Percentiles rank a stretch among this genome's conserved stretches.
These are phyloP conservation scores for Paratrypauchen microcephalus DNA, from an alignment of 2,797 vertebrate species.

Conservation along the genomic window DNA sequence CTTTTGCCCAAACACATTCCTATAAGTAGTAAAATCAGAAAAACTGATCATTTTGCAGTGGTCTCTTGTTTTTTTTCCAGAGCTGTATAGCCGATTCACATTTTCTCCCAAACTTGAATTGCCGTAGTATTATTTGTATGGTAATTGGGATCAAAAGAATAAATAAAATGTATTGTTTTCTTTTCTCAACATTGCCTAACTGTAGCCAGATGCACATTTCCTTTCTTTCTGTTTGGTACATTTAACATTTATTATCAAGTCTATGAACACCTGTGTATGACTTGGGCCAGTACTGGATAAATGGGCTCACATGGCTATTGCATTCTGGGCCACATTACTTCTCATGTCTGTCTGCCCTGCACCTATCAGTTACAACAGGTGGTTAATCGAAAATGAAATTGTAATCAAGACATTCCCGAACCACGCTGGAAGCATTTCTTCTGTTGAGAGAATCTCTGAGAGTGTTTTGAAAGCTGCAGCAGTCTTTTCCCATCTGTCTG, in stretches of 20 bases:
- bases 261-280: not conserved
- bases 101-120: too few relatives aligned
- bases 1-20: too few relatives aligned
- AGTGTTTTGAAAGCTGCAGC: slow-evolving; percentile 33
- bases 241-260: not conserved
- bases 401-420: slow-evolving; percentile 15
- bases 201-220: too few relatives aligned
- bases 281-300: not conserved
- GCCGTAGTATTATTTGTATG: too few relatives aligned
- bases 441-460: slow-evolving; percentile 15
- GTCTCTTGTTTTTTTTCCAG: too few relatives aligned
- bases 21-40: too few relatives aligned
- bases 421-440: slow-evolving; percentile 24
- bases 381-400: slow-evolving; percentile 8
- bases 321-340: not conserved
- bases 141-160: not conserved
- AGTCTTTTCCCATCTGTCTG: slow-evolving; percentile 58
- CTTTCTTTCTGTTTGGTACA: too few relatives aligned
- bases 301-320: not conserved
- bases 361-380: not conserved
- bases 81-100: too few relatives aligned
- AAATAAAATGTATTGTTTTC: too few relatives aligned
- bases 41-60: too few relatives aligned
- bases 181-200: too few relatives aligned
- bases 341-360: not conserved